Base-by-base conservation (phyloP, 1,140 invertebrate genomes). In the Wiebesia pumilae region DNA sequence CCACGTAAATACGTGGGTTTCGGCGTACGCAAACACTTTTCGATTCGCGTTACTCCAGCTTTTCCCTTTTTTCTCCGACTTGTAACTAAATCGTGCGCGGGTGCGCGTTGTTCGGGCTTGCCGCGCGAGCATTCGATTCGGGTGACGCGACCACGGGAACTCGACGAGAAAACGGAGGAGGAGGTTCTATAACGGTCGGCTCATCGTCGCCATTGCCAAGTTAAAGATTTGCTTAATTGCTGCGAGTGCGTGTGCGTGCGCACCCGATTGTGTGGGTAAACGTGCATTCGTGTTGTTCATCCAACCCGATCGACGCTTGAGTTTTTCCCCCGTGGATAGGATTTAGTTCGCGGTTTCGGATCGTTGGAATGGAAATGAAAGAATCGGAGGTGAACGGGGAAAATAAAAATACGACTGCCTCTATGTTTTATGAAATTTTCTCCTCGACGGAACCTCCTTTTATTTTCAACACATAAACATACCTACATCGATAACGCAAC, bases 391-490 rank as follows among this genome's bases (percentile, higher is more conserved):
- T 73, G 6, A 73, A 43, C 27, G 16, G n/a, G 38, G 38, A 38
- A 40, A 75, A 75, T 43, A n/a, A 75, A 75, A 24, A 33, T 73
- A 73, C 38, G 38, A 73, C 69, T 73, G 24, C 38, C 47, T n/a
- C 47, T 30, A 30, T 54, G 0, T 65, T 67, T 81, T 81, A 65
- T 81, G 65, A 33, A 40, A 62, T 30, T 69, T 16, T 81, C 47
- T 65, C 78, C 58, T 65, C 40, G 78, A 84, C 58, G 51, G 62
- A 83, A 83, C 24, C 30, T 82, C 38, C 7, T 83, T 77, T 83
- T 54, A 71, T 47, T 73, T 73, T 40, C 3, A 79, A 84, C 83
- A 79, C 83, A 84, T 80, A 69, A 79, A 47, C 71, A 75, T n/a
- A 43, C 71, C 33, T 51, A 79, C 43, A 79, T 79, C 12, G 65